These are phyloP conservation scores for Cichladusa arquata DNA, from an alignment of 2,113 vertebrate species.

Conservation along the genomic window DNA sequence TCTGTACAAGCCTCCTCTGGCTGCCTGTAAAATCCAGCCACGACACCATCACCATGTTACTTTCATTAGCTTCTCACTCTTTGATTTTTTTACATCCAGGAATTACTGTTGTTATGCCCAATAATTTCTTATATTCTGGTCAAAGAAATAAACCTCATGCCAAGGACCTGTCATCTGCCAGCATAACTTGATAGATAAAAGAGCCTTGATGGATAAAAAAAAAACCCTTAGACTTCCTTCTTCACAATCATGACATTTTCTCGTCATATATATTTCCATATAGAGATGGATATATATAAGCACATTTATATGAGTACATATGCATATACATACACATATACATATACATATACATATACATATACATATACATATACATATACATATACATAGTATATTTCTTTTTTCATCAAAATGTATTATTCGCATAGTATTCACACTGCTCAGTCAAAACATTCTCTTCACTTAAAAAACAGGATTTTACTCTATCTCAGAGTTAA, in stretches of 20 bases:
- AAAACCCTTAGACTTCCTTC: not conserved
- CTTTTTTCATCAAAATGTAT: not conserved
- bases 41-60: not conserved
- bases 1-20: rapidly evolving
- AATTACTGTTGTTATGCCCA: not conserved
- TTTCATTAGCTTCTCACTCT: not conserved
- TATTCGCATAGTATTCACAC: not conserved
- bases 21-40: not conserved
- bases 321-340: no score
- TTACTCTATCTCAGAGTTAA: not conserved
- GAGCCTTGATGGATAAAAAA: not conserved
- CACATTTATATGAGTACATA: not conserved
- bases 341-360: not conserved
- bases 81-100: not conserved
- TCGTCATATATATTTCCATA: not conserved
- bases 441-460: not conserved
- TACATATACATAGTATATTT: not conserved
- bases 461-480: not conserved
- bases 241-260: not conserved
- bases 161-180: not conserved
- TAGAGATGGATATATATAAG: not conserved
- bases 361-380: not conserved
- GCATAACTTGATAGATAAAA: not conserved
- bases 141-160: not conserved
- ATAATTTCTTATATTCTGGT: not conserved